phyloP scores from a whole-genome alignment of 1,140 invertebrate species.

The Papilio glaucus region DNA sequence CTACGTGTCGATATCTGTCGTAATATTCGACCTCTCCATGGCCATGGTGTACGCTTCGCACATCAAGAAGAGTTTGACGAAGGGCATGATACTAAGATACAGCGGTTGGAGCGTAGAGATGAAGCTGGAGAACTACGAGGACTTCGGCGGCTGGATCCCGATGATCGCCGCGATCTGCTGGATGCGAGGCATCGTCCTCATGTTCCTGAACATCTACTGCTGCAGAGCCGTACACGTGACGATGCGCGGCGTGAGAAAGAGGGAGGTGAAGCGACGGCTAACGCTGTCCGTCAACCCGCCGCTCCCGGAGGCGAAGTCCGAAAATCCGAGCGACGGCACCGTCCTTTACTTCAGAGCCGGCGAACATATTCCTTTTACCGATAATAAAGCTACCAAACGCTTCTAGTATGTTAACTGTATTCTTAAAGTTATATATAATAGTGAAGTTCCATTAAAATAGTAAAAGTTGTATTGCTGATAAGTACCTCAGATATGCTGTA shows the following conservation, averaged over 20 bases:
- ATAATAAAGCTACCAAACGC: conserved; percentile 39
- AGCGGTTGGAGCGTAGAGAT: conserved; percentile 69
- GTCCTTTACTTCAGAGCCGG: conserved; percentile 60
- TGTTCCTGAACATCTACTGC: conserved; percentile 62
- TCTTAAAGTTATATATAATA: no score
- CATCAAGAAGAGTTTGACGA: conserved; percentile 69
- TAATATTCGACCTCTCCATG: conserved; percentile 70
- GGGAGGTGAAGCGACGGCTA: conserved; percentile 54
- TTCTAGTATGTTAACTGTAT: conserved; percentile 36
- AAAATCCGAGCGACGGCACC: conserved; percentile 37
- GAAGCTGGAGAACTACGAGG: conserved; percentile 53
- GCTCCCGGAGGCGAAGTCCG: conserved; percentile 56
- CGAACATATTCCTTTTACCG: conserved; percentile 47
- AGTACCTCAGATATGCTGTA: no score
- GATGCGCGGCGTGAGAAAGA: conserved; percentile 50
- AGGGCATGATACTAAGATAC: conserved; percentile 71
- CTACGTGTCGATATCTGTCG: conserved; percentile 49
- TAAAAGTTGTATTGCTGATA: no score
- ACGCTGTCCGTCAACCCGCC: conserved; percentile 47
- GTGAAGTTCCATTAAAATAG: no score
- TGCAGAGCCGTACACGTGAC: conserved; percentile 52
- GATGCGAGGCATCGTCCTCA: conserved; percentile 60
- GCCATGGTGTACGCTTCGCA: conserved; percentile 68
- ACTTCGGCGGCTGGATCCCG: conserved; percentile 70
- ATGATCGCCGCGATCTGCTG: conserved; percentile 58